Base-by-base conservation (phyloP, 2,797 vertebrate genomes). In the Serranus cabrilla region DNA sequence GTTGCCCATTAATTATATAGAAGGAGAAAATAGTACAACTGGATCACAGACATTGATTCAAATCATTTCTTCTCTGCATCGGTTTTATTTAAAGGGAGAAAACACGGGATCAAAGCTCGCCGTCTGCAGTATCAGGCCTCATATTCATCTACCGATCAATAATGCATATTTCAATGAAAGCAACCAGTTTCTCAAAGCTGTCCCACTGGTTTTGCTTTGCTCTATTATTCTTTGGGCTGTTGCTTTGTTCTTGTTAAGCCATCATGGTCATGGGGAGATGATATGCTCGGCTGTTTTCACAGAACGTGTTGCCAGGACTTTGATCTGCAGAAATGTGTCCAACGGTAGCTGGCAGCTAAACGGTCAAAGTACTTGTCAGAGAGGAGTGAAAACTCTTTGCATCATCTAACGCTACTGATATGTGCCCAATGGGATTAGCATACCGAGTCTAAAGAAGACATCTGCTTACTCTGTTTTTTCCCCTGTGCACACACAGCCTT, bases 181-280 rank as follows among this genome's bases (percentile, higher is more conserved):
- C 45, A 46, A 4, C 9, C 34, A 1, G 10, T 60, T 43, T 52
- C 56, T 82, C 27, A 76, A 58, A 71, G 45, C 75, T 42, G 7
- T 27, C 49, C 52, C 23, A 1, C 17, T 12, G 31, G 27, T 6
- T 56, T 64, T 55, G n/a, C 60, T 65, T 45, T 34, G 20, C 23
- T 45, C 16, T 54, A 3, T 58, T 60, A 16, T 57, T 69, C 56
- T 58, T 16, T 47, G 7, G 21, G 45, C n/a, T 47, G 20, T 11
- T 21, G 40, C 64, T 86, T 80, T 87, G 67, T 82, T 80, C 77
- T 82, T 1, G 6, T 70, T 11, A 9, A n/a, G 17, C 23, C 21
- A 11, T 62, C 8, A 42, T 17, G 31, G 54, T 50, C 49, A 37
- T 14, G 18, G 27, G 7, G 80, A 80, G 62, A 68, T 40, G 54